phyloP scores from a whole-genome alignment of 2,113 vertebrate species.

The Pyrgilauda ruficollis region DNA sequence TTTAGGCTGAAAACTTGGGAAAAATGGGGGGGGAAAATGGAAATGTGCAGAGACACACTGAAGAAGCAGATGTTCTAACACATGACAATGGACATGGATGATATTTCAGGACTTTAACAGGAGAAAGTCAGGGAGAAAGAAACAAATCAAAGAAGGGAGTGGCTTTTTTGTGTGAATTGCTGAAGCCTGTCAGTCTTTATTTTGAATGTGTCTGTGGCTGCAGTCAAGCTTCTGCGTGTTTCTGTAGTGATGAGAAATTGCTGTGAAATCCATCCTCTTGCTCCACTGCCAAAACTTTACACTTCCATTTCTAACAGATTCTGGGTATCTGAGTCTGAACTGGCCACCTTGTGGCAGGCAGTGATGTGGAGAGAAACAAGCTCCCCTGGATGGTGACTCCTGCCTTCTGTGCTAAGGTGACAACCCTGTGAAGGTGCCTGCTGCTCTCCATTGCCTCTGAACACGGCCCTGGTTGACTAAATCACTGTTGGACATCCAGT shows the following conservation, averaged over 20 bases:
- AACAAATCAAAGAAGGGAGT: not conserved
- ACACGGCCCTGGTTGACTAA: not conserved
- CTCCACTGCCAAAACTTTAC: not conserved
- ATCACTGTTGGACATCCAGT: not conserved
- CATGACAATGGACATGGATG: rapidly evolving
- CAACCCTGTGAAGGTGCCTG: not conserved
- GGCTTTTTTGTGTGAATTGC: not conserved
- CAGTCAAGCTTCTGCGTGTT: rapidly evolving
- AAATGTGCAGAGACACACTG: not conserved
- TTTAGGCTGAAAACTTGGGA: not conserved
- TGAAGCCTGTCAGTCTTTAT: not conserved
- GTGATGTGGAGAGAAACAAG: not conserved
- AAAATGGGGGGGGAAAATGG: rapidly evolving
- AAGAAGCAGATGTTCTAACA: not conserved
- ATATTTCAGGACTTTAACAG: not conserved
- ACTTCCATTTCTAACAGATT: not conserved
- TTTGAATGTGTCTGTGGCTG: not conserved
- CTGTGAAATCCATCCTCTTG: not conserved
- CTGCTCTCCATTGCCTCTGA: not conserved
- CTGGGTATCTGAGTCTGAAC: not conserved
- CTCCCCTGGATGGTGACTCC: not conserved
- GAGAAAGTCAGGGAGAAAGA: not conserved
- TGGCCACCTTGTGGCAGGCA: not conserved
- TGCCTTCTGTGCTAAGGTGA: not conserved
- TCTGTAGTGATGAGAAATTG: not conserved